Conservation (phyloP, 2,888 invertebrate genomes). For the Flexamia atlantica region DNA sequence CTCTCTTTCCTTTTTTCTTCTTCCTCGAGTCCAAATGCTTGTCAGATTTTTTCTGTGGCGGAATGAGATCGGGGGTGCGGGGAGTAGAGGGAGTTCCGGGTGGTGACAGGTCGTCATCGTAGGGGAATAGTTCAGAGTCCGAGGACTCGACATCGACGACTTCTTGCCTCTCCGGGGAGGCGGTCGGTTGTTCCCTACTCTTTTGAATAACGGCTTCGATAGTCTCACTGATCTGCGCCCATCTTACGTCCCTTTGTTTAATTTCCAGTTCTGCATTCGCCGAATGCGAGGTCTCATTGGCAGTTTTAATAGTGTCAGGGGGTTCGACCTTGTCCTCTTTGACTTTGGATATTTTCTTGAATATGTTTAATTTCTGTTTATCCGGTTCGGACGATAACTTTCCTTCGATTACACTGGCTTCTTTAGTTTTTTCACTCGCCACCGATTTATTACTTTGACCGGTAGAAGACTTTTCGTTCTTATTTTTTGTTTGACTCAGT, state of each 20-base stretch:
- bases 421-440: constrained; percentile 48
- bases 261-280: constrained; percentile 3
- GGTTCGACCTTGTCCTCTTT: constrained; percentile 82
- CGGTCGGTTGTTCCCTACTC: constrained; percentile 57
- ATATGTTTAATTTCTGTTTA: constrained; percentile 91
- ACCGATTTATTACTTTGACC: constrained; percentile 28
- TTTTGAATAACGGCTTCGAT: constrained; percentile 71
- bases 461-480: constrained; percentile 16
- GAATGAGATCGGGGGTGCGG: constrained; percentile 79
- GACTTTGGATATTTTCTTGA: constrained; percentile 87
- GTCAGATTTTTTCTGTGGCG: constrained; percentile 75
- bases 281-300: constrained; percentile 44
- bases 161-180: constrained; percentile 20
- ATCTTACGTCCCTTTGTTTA: constrained; percentile 64
- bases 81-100: constrained; percentile 78
- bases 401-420: constrained; percentile 63
- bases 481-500: constrained; percentile 54
- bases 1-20: constrained; percentile 78
- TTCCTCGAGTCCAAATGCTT: constrained; percentile 74
- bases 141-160: constrained; percentile 62
- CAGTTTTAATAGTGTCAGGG: constrained; percentile 59
- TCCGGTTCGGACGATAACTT: constrained; percentile 89
- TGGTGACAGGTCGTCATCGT: constrained; percentile 76
- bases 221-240: constrained; percentile 69
- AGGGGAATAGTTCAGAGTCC: constrained; percentile 63